Conservation (phyloP, 2,113 vertebrate genomes). For the Puntigrus tetrazona region DNA sequence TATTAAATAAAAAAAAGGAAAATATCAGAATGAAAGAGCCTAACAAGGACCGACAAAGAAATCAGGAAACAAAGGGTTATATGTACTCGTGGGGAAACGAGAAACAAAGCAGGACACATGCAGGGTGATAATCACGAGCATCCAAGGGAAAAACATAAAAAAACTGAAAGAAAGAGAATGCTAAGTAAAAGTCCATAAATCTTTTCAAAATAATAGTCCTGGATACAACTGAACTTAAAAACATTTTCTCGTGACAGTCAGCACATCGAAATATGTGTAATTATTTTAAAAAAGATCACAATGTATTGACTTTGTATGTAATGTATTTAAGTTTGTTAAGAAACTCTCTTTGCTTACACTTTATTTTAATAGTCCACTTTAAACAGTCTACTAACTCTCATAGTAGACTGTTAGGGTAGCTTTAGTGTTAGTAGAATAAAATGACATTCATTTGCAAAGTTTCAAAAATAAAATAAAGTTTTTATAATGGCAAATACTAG, state of each 20-base stretch:
- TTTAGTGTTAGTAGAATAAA: no score
- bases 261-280: neutral
- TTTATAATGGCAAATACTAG: no score
- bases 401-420: no score
- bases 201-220: neutral
- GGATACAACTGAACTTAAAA: neutral
- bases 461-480: no score
- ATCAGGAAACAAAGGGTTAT: neutral
- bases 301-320: no score
- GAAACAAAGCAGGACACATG: neutral
- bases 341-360: no score
- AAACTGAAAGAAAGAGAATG: neutral
- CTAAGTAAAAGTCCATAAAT: neutral
- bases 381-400: no score
- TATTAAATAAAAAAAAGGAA: neutral
- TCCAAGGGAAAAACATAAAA: neutral
- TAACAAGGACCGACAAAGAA: neutral
- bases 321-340: no score
- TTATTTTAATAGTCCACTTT: no score
- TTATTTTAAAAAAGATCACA: no score
- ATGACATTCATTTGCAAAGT: no score
- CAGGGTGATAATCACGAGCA: neutral
- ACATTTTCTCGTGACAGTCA: neutral
- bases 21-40: neutral
- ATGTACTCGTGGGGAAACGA: neutral